Evolutionary conservation across 2,888 invertebrate species (phyloP), one percentile per base, ranked within the genome.

Genomic region (Panzeria rudis): DNA sequence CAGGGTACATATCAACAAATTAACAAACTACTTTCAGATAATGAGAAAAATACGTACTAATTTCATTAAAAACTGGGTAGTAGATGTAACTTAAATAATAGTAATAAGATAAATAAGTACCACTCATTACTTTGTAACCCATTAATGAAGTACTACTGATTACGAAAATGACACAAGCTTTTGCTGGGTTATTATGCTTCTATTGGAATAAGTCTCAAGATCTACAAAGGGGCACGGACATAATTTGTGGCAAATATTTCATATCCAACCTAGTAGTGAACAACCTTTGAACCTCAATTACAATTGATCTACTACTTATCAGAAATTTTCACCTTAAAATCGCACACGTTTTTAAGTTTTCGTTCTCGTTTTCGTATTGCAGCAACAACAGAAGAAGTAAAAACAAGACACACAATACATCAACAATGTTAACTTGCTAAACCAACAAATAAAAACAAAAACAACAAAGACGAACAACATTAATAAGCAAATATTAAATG

Each of bases 321-420:
- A 35, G 47, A 64, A 44, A 72, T 80, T 72, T 80, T 80, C 72
- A 72, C 72, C 79, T 72, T 72, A 64, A 56, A 80, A 80, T 64
- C 56, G 64, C 64, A 80, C 47, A 72, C 72, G 72, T 72, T 80
- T 80, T 80, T 80, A 80, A 72, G 72, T 80, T 80, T 80, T 72
- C 79, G 79, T 72, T 80, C 64, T 80, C 64, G 64, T 80, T 80
- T 66, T 66, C 11, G 29, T 61, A 56, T 77, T 77, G 56, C 54
- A 23, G 32, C 59, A 50, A 35, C 9, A 38, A 54, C 64, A 41
- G 44, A 23, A 35, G 38, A 35, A 52, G 35, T 13, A 47, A 59
- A 56, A 52, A 50, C 52, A 75, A 52, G 29, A 44, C 47, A 59
- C 44, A 73, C 72, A 73, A 73, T 73, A 41, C 32, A 61, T 20